Base-by-base conservation (phyloP, 2,113 vertebrate genomes). In the Scortum barcoo region DNA sequence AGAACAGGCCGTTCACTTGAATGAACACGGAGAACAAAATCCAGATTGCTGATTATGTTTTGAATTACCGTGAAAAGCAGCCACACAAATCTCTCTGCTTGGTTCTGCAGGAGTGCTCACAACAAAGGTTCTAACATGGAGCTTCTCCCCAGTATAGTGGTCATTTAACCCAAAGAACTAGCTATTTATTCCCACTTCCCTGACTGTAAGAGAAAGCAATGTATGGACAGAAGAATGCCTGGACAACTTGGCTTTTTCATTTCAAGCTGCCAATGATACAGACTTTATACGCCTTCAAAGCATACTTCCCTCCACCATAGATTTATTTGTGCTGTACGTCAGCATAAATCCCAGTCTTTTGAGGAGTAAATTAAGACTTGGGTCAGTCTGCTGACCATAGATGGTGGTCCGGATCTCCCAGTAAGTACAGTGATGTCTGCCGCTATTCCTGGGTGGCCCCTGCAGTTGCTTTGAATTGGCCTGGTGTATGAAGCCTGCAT, bases 381-480 rank as follows among this genome's bases (percentile, higher is more conserved):
- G 90, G 86, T 83, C 70, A 83, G 90, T 88, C 87, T 91, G 91
- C 80, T 92, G 94, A 94, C 93, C 88, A 80, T 62, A 89, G 90
- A 89, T 70, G 92, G 91, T 92, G 92, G 90, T 94, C 90, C 46
- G 28, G 90, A 89, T 89, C 87, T 91, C 85, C 85, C 85, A 78
- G 77, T 86, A 83, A 81, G 85, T 58, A n/a, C 72, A 63, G 70
- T 24, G 46, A 71, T 88, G 72, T 66, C 81, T 83, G 88, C 82
- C n/a, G 36, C 48, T 89, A 51, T 81, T 92, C 87, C 75, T 95
- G 94, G 93, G 95, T 95, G 94, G 94, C 89, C 91, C 46, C 26
- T 56, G 46, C 61, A 86, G 54, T 84, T 58, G 69, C 80, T 92
- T 91, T 89, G 30, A 93, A 89, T 75, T 62, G 56, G 50, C 50